Evolutionary conservation across 2,113 vertebrate species (phyloP), one percentile per base, ranked within the genome.

Genomic region (Sialia sialis): DNA sequence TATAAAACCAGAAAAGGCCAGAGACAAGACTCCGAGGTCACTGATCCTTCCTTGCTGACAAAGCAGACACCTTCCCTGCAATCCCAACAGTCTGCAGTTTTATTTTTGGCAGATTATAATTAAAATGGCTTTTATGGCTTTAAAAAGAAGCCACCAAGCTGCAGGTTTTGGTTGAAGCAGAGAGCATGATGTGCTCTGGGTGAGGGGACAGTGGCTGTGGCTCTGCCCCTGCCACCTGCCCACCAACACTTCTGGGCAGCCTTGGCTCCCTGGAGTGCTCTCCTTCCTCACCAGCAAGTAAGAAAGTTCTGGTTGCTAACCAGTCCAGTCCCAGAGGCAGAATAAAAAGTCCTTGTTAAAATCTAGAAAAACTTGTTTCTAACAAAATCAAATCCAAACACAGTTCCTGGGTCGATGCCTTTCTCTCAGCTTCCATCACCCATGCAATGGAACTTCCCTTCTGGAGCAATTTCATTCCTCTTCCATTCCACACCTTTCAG

Each of bases 51-150:
- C 55, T 66, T 7, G 6, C 67, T 69, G 26, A 73, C 76, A 38
- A 46, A 75, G 84, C 87, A 83, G 83, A 76, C 54, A 77, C 69
- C 81, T 83, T 83, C 84, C 86, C 82, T 75, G 54, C 81, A 56
- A 44, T 46, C 59, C 77, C 85, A 94, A 20, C 0, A 17, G 66
- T 34, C 76, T 87, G 88, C 88, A 95, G 83, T 44, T 88, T 55
- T 84, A 79, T 94, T 96, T 94, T 87, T 90, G 89, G 94, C 92
- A 90, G 86, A 86, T 56, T 25, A 15, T 75, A 75, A 88, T 90
- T 68, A 69, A 82, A 72, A 60, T 19, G 49, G 91, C 94, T 63
- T 60, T 58, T 69, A 60, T 77, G 91, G 95, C 92, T 93, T 80
- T 74, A 51, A 64, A 88, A 54, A 88, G 86, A 89, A 96, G 94